phyloP scores from a whole-genome alignment of 2,113 vertebrate genomes.

The Pheucticus melanocephalus region DNA sequence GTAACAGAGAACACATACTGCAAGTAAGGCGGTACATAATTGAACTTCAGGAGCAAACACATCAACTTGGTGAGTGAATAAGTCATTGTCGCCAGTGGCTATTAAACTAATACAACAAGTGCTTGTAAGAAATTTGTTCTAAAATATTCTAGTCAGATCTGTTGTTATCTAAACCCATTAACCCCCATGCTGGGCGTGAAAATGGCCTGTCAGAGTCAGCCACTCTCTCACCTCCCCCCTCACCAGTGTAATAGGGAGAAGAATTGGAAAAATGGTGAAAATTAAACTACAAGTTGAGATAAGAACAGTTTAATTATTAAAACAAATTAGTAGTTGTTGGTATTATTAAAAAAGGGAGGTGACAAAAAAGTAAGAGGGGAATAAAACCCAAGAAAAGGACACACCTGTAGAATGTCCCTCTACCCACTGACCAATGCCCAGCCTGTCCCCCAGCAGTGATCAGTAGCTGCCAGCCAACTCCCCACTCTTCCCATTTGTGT shows the following conservation, averaged over 20 bases:
- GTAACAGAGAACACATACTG: background rate
- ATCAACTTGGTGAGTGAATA: background rate
- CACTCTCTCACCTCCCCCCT: background rate
- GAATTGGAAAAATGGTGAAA: background rate
- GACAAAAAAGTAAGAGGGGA: background rate
- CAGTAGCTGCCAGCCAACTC: background rate
- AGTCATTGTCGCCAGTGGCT: background rate
- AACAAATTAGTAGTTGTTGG: background rate
- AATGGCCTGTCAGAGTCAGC: background rate
- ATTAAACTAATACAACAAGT: background rate
- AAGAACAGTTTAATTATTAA: background rate
- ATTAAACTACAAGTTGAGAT: background rate
- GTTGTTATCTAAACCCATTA: background rate
- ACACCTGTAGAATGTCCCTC: background rate
- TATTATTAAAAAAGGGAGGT: background rate
- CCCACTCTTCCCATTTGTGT: background rate
- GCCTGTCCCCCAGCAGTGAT: rapidly evolving
- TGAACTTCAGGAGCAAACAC: background rate
- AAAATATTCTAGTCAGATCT: background rate
- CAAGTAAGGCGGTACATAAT: background rate
- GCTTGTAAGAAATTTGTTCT: background rate
- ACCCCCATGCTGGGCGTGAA: background rate
- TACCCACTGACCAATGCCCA: background rate
- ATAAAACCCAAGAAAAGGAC: background rate
- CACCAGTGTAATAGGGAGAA: background rate